Conservation (phyloP, 2,113 vertebrate genomes). For the Cyprinus carpio region DNA sequence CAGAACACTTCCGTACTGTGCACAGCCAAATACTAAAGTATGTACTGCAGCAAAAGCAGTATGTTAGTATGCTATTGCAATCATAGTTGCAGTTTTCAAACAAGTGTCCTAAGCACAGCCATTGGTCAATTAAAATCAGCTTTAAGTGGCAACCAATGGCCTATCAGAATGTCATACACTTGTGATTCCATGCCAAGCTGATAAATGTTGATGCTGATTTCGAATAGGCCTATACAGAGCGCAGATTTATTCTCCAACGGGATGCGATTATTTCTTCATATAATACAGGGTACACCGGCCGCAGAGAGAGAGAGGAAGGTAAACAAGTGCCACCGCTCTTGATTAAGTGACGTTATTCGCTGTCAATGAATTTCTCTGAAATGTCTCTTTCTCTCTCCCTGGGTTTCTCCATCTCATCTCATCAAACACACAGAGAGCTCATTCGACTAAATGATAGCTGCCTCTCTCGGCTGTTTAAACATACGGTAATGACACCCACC, state of each 20-base stretch:
- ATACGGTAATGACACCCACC: constrained; percentile 86
- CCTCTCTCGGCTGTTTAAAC: constrained; percentile 85
- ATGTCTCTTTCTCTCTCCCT: constrained; percentile 84
- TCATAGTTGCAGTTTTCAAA: neutral
- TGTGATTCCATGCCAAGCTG: neutral
- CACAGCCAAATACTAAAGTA: neutral
- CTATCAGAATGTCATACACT: neutral
- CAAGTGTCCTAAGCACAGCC: neutral
- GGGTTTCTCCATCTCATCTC: constrained; percentile 87
- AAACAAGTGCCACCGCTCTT: constrained; percentile 82
- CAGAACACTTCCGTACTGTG: neutral
- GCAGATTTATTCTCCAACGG: neutral
- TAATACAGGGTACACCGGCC: neutral
- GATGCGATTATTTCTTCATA: neutral
- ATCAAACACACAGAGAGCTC: constrained; percentile 92
- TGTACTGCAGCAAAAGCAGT: neutral
- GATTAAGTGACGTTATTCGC: constrained; percentile 95
- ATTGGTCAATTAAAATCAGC: neutral
- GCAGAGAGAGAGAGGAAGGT: constrained; percentile 55
- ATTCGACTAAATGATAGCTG: constrained; percentile 91
- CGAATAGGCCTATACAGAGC: neutral
- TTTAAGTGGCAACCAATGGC: neutral
- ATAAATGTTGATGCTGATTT: neutral
- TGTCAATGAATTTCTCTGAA: constrained; percentile 88
- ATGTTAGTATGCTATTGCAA: neutral